A percentile compares a stretch with the other conserved stretches of the same genome.
Evolutionary conservation across 1,140 invertebrate species (phyloP).

Genomic region (Drosophila tristis): DNA sequence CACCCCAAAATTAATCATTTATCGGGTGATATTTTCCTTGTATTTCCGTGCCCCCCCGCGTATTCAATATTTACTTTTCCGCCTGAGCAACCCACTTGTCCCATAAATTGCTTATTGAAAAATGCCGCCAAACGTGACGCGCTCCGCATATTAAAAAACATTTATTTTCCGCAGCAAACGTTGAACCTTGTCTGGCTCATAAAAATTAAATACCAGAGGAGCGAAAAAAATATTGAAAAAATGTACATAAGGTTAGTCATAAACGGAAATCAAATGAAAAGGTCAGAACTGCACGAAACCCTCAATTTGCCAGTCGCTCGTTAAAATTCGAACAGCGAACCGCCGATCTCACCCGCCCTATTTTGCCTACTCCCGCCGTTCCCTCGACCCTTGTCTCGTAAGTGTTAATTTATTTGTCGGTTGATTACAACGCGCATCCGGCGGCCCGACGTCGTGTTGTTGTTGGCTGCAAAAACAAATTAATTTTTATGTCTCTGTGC

Average conservation of each 20-base stretch:
- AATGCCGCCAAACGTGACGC: slow-evolving; percentile 43
- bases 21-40: neutral
- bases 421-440: slow-evolving; percentile 77
- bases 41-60: neutral
- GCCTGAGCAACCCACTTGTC: neutral
- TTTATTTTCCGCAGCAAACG: slow-evolving; percentile 30
- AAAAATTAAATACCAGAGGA: slow-evolving; percentile 56
- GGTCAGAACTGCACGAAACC: slow-evolving; percentile 62
- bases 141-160: slow-evolving; percentile 61
- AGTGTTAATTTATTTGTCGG: slow-evolving; percentile 81
- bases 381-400: slow-evolving; percentile 14
- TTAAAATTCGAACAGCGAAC: slow-evolving; percentile 38
- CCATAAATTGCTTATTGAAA: slow-evolving; percentile 61
- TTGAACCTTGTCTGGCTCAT: slow-evolving; percentile 39
- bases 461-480: slow-evolving; percentile 65
- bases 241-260: slow-evolving; percentile 47
- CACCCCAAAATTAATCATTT: no score
- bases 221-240: slow-evolving; percentile 30
- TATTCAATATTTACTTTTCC: slow-evolving; percentile 48
- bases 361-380: neutral
- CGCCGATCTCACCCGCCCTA: slow-evolving; percentile 2
- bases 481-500: slow-evolving; percentile 75
- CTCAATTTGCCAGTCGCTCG: slow-evolving; percentile 65
- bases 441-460: slow-evolving; percentile 58
- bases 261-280: slow-evolving; percentile 79